Evolutionary conservation across 2,113 vertebrate genomes (phyloP), one percentile per base, ranked within the genome.

Genomic region (Hipposideros armiger): DNA sequence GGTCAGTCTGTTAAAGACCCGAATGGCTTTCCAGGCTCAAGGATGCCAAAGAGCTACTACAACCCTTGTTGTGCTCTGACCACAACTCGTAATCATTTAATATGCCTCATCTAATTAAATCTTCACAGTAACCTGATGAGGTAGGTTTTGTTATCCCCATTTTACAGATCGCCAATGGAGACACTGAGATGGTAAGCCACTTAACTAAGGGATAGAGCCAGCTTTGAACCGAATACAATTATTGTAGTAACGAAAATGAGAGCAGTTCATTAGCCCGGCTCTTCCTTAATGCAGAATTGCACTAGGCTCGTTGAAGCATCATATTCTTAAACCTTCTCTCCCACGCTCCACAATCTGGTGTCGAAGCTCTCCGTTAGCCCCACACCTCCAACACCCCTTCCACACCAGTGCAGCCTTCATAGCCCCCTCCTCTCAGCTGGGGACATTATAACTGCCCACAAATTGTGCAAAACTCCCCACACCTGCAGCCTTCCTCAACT

Each of bases 51-150:
- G 7, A 22, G 30, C 8, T 19, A 7, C 10, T 11, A 47, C 47
- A 10, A 2, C 6, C 32, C 6, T 30, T 13, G 30, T 5, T 32
- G 20, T 0, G 0, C 42, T 69, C 56, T 36, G 22, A 42, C 4
- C 66, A 20, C 32, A 80, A 20, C 45, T 15, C 2, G 28, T 4
- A 40, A 86, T 64, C 45, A 11, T 16, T 80, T 58, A 50, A 7
- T 22, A 16, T 0, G 2, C 16, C 54, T 52, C 14, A 60, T 8
- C 66, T 26, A 36, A 32, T 1, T 16, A 16, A 42, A 28, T 64
- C 11, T 47, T 47, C 58, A 62, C 58, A 81, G 42, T 13, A 54
- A n/a, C 36, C 32, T 45, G 6, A 54, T 4, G 16, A 66, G 9
- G 9, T 11, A 14, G 82, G 26, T 24, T n/a, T 45, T 54, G 19